Evolutionary conservation across 2,888 invertebrate species (phyloP).

Genomic region (Eledona agricola): DNA sequence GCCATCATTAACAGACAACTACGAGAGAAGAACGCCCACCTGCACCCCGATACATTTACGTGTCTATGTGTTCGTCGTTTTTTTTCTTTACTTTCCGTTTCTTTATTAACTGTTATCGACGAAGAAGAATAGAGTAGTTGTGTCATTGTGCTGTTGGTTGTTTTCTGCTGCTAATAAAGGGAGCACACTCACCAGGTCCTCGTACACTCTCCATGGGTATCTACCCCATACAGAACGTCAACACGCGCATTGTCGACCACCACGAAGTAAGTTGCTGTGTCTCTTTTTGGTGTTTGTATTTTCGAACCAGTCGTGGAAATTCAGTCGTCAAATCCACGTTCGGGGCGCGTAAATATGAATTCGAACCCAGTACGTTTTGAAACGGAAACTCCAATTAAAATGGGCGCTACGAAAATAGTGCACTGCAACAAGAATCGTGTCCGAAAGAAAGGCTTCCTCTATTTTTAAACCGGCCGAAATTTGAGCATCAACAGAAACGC

Average conservation of each 20-base stretch:
- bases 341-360: too few species aligned
- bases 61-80: slow-evolving; percentile 31
- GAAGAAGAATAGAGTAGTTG: slow-evolving; percentile 50
- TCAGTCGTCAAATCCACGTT: too few species aligned
- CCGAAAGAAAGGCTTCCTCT: too few species aligned
- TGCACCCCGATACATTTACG: too few species aligned
- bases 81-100: slow-evolving; percentile 41
- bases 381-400: too few species aligned
- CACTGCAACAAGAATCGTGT: too few species aligned
- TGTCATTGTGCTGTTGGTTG: slow-evolving; percentile 64
- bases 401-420: too few species aligned
- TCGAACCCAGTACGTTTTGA: too few species aligned
- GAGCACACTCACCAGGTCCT: slow-evolving; percentile 91
- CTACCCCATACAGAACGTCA: slow-evolving; percentile 88
- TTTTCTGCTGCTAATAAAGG: slow-evolving; percentile 72
- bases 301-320: too few species aligned
- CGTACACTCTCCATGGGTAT: slow-evolving; percentile 90
- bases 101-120: slow-evolving; percentile 3
- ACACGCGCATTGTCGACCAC: slow-evolving; percentile 86
- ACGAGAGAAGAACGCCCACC: too few species aligned
- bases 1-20: slow-evolving; percentile 3
- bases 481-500: too few species aligned
- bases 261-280: slow-evolving; percentile 83
- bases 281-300: slow-evolving; percentile 12
- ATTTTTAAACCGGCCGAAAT: too few species aligned